Evolutionary conservation across 2,888 invertebrate species (phyloP).

Genomic region (Chalcis sispes): DNA sequence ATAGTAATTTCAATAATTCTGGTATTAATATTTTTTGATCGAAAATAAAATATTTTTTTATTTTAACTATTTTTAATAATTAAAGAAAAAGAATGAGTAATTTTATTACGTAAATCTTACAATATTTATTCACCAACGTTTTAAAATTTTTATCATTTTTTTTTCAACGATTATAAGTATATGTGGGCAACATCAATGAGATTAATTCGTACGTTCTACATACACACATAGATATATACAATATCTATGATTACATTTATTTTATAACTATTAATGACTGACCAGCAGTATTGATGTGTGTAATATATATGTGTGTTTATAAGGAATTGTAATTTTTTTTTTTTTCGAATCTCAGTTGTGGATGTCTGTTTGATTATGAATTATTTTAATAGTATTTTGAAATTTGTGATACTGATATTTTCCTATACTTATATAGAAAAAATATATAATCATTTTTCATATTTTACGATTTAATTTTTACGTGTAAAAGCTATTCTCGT

Average conservation of each 20-base stretch:
- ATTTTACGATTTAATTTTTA: too few species aligned
- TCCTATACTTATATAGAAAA: neutral
- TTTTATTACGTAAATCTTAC: too few species aligned
- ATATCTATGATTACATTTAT: conserved; percentile 2
- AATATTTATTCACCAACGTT: neutral
- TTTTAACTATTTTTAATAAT: too few species aligned
- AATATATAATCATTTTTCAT: neutral
- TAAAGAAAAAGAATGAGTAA: too few species aligned
- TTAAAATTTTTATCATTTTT: neutral
- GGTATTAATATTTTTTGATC: too few species aligned
- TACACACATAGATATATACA: conserved; percentile 6
- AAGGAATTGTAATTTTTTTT: neutral
- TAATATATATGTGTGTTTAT: neutral
- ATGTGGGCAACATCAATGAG: too few species aligned
- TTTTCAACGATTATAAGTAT: too few species aligned
- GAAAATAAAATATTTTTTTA: too few species aligned
- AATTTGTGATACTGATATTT: too few species aligned
- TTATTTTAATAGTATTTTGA: too few species aligned
- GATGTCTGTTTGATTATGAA: conserved; percentile 34
- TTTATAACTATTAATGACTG: conserved; percentile 14
- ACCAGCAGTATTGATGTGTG: conserved; percentile 36
- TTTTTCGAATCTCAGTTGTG: conserved; percentile 35
- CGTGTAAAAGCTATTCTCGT: too few species aligned
- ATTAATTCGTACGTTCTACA: conserved; percentile 9
- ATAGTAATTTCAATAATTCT: too few species aligned